Base-by-base conservation (phyloP, 2,888 invertebrate species). In the Thalpophila matura region DNA sequence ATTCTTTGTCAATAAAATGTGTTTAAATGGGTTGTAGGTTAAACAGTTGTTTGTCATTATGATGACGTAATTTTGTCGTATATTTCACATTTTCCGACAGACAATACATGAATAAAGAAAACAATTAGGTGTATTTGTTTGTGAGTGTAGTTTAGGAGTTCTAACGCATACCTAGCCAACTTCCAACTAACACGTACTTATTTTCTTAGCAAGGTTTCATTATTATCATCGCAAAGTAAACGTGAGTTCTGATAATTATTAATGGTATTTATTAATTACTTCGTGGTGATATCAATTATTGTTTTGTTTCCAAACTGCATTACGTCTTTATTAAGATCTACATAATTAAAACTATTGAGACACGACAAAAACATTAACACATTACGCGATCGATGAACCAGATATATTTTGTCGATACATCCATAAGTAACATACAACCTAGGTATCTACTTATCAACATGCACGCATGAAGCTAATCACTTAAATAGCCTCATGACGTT, bases 221-320 rank as follows among this genome's bases (percentile, higher is more conserved):
- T 33, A 14, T 14, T 14, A 16, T 14, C 20, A 26, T n/a, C 4
- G 7, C 10, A 10, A 26, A 27, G 16, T 4, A 18, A 31, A 40
- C n/a, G n/a, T n/a, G n/a, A n/a, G n/a, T n/a, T n/a, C n/a, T n/a
- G n/a, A n/a, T n/a, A n/a, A n/a, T n/a, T n/a, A n/a, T n/a, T n/a
- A n/a, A n/a, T n/a, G n/a, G n/a, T n/a, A n/a, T n/a, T n/a, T n/a
- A n/a, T n/a, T n/a, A n/a, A n/a, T 42, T 38, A 22, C 4, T 38
- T 60, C 10, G 12, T 60, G 4, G 20, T 31, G 14, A 31, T n/a
- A 16, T 45, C 18, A 29, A 33, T 26, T 26, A 10, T 20, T 40
- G 26, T 47, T 60, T 60, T 60, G 31, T 59, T 26, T 47, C 18
- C 26, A n/a, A 9, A 10, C 31, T 38, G 9, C 24, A 26, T n/a